Base-by-base conservation (phyloP, 1,140 invertebrate genomes). In the Littorina saxatilis region DNA sequence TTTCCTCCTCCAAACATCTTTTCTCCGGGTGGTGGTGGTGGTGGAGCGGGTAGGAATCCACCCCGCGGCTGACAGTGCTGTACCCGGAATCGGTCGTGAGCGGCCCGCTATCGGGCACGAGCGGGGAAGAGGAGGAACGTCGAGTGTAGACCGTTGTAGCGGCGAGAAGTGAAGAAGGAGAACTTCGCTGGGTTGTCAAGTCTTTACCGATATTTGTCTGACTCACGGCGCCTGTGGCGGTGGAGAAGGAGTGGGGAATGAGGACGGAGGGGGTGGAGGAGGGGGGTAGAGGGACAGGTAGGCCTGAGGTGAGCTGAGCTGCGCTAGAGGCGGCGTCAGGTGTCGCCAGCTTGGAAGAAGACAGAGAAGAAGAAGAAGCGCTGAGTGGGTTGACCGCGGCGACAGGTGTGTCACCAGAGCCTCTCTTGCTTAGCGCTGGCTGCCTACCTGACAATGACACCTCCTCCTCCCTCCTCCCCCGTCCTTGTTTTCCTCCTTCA, bases 11-110 rank as follows among this genome's bases (percentile, higher is more conserved):
- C n/a, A n/a, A n/a, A n/a, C n/a, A n/a, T n/a, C n/a, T n/a, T n/a
- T n/a, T n/a, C n/a, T n/a, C n/a, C n/a, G n/a, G n/a, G n/a, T n/a
- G n/a, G n/a, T n/a, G n/a, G n/a, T n/a, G n/a, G n/a, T n/a, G n/a
- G 29, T 29, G 47, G 3, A 11, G n/a, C 29, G 20, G 37, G 74
- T 32, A 76, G 7, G 55, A n/a, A 58, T 66, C 76, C 55, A 23
- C 17, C 15, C 70, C 68, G n/a, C 68, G 61, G 23, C 76, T 79
- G 15, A 78, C 82, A 1, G 82, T 83, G 47, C 70, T 83, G 77
- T 83, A 83, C 13, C 82, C 82, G 1, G 82, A 83, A 55, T 83
- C 82, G 0, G 82, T 83, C 11, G 82, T 83, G 37, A 58, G 35
- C 9, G 77, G 40, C 29, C 66, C 43, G 43, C 79, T 77, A 15